Evolutionary conservation across 2,888 invertebrate species (phyloP).

Genomic region (Slavum lentiscoides): DNA sequence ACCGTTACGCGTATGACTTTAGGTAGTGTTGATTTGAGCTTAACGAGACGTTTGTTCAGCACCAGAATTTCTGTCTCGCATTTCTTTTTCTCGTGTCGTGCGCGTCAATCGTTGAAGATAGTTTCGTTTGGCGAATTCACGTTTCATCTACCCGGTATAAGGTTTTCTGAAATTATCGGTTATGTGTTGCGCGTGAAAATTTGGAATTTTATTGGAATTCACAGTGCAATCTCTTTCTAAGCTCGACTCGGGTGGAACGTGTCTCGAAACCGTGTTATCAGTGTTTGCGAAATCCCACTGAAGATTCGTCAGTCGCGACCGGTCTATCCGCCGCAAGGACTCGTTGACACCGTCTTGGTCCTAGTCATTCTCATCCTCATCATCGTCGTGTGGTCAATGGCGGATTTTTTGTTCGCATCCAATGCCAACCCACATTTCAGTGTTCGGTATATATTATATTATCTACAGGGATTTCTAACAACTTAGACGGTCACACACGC

Average conservation of each 20-base stretch:
- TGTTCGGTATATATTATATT: background rate
- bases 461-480: background rate
- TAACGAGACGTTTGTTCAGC: background rate
- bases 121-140: background rate
- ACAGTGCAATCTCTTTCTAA: background rate
- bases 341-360: too few relatives aligned
- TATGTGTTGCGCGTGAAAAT: background rate
- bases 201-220: background rate
- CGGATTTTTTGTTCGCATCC: background rate
- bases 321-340: background rate
- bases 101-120: too few relatives aligned
- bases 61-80: background rate
- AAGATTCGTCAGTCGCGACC: background rate
- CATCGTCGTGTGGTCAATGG: background rate
- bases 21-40: too few relatives aligned
- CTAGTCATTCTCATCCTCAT: too few relatives aligned
- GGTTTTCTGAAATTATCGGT: background rate
- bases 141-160: background rate
- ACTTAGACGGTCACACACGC: too few relatives aligned
- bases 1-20: too few relatives aligned
- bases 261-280: background rate
- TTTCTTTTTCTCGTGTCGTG: background rate
- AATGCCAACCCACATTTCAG: conserved; percentile 6
- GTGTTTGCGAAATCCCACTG: conserved; percentile 23
- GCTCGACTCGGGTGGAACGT: background rate